These are phyloP conservation scores for Cantharis nigra DNA, from an alignment of 2,888 invertebrate genomes.

Conservation along the genomic window DNA sequence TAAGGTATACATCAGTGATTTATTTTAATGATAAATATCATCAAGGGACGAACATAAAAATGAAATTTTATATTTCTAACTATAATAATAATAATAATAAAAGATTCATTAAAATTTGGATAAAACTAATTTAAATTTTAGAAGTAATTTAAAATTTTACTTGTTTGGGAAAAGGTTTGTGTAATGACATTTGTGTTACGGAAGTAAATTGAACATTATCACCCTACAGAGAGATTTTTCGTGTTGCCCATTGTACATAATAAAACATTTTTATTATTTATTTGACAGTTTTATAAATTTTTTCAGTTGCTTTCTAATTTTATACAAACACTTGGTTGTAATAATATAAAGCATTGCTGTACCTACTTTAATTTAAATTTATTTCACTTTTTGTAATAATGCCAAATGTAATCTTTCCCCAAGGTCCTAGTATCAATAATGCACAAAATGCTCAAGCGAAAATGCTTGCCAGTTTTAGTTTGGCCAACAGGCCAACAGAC, in stretches of 20 bases:
- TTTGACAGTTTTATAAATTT: background rate
- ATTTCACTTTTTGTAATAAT: background rate
- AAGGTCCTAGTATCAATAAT: too few relatives aligned
- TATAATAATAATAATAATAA: background rate
- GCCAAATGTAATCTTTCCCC: background rate
- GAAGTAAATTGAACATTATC: background rate
- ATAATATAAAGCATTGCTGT: background rate
- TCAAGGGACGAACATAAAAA: background rate
- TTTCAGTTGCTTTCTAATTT: background rate
- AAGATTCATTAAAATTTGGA: background rate
- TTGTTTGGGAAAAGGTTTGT: background rate
- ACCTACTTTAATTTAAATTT: background rate
- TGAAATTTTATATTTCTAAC: background rate
- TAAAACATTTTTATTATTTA: background rate
- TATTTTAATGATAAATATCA: background rate
- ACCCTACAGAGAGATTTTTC: background rate
- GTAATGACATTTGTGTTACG: background rate
- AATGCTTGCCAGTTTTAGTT: too few relatives aligned
- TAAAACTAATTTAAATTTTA: background rate
- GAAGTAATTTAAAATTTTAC: background rate
- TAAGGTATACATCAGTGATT: background rate
- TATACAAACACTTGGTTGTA: background rate
- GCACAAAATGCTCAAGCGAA: too few relatives aligned
- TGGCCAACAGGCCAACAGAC: too few relatives aligned
- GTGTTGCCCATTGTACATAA: background rate